Percentiles rank a stretch among this genome's conserved stretches.
phyloP scores from a whole-genome alignment of 2,113 vertebrate species.

The Microtus oregoni region DNA sequence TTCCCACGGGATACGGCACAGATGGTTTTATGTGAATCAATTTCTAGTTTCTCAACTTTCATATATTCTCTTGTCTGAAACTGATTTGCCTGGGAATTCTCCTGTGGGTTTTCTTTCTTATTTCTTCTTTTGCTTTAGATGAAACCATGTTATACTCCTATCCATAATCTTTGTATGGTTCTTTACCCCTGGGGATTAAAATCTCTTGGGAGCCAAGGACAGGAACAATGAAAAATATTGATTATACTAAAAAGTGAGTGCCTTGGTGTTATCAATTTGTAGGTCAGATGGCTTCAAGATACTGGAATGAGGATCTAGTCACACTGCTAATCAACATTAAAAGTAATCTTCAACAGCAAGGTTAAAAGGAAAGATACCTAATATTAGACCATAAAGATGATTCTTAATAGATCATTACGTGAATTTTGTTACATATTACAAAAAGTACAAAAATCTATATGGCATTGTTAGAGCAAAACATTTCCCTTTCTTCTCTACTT shows the following conservation, averaged over 20 bases:
- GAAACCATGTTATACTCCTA: background rate
- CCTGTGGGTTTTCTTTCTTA: conserved; percentile 52
- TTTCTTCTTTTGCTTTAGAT: background rate
- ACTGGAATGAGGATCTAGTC: conserved; percentile 29
- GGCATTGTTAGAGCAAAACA: background rate
- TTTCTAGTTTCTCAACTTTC: conserved; percentile 61
- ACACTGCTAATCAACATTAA: conserved; percentile 30
- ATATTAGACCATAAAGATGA: conserved; percentile 40
- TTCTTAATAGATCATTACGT: background rate
- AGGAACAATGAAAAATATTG: conserved; percentile 44
- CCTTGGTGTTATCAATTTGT: background rate
- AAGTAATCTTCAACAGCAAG: conserved; percentile 62
- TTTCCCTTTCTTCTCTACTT: conserved; percentile 32
- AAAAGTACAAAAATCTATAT: conserved; percentile 33
- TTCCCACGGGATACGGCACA: conserved; percentile 55
- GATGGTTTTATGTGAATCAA: conserved; percentile 59
- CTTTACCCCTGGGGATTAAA: conserved; percentile 5
- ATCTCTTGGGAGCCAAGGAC: conserved; percentile 22
- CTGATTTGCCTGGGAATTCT: conserved; percentile 50
- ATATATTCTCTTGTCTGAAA: conserved; percentile 45
- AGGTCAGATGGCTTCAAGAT: conserved; percentile 33
- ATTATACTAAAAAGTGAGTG: conserved; percentile 32
- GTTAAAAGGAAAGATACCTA: conserved; percentile 50
- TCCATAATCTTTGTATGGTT: conserved; percentile 21
- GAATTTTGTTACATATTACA: conserved; percentile 43